These are phyloP conservation scores for Neopipo cinnamomea DNA, from an alignment of 2,113 vertebrate genomes.

Conservation along the genomic window DNA sequence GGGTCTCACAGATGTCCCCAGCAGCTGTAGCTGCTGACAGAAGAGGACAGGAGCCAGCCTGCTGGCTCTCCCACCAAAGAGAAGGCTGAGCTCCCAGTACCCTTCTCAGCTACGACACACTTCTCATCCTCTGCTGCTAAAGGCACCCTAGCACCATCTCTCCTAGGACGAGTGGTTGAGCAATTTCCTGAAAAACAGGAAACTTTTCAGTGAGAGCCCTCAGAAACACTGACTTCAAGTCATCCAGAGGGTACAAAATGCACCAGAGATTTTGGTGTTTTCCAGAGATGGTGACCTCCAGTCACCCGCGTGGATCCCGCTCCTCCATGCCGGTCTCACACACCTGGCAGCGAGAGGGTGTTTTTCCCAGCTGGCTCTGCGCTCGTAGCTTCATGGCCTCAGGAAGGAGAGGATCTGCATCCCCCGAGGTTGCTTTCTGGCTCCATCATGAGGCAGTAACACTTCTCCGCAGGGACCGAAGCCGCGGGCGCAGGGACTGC, in stretches of 20 bases:
- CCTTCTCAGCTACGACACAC: fast-evolving
- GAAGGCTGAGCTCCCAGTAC: neutral
- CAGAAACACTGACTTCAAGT: neutral
- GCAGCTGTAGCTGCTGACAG: neutral
- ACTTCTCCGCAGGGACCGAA: fast-evolving
- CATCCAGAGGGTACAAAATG: neutral
- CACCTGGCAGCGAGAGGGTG: neutral
- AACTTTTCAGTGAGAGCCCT: neutral
- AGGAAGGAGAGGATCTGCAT: neutral
- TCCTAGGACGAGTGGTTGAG: neutral
- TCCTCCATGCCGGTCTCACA: neutral
- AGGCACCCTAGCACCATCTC: neutral
- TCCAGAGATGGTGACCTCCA: neutral
- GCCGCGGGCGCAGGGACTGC: fast-evolving
- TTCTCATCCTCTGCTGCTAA: neutral
- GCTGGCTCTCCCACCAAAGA: neutral
- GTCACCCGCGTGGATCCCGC: fast-evolving
- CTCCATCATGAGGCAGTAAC: neutral
- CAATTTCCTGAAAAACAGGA: slow-evolving; percentile 6
- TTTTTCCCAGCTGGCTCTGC: fast-evolving
- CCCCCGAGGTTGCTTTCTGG: neutral
- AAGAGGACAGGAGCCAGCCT: neutral
- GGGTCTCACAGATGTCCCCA: neutral
- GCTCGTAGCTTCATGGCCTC: fast-evolving
- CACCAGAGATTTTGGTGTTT: neutral